These are phyloP conservation scores for Yponomeuta plumbellus DNA, from an alignment of 2,888 invertebrate species.

Conservation along the genomic window DNA sequence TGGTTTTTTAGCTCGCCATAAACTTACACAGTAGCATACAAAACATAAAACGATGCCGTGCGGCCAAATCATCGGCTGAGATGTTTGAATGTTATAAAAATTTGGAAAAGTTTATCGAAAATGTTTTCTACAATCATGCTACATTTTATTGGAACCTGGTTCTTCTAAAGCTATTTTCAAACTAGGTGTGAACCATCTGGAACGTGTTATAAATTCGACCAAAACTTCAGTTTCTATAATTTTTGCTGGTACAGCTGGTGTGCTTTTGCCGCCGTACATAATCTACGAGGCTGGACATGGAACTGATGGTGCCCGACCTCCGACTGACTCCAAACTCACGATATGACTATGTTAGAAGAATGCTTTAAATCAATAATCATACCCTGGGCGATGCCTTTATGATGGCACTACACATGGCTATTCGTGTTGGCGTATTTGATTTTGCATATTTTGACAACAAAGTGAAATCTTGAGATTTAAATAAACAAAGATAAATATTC, in stretches of 20 bases:
- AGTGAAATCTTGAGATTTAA: no score
- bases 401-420: no score
- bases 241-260: slow-evolving; percentile 41
- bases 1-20: slow-evolving; percentile 17
- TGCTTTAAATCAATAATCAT: slow-evolving; percentile 10
- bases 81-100: slow-evolving; percentile 23
- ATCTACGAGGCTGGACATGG: slow-evolving; percentile 30
- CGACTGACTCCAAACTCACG: neutral
- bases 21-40: slow-evolving; percentile 16
- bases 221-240: slow-evolving; percentile 36
- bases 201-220: slow-evolving; percentile 32
- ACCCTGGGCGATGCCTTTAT: slow-evolving; percentile 9
- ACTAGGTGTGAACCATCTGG: slow-evolving; percentile 37
- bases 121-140: slow-evolving; percentile 28
- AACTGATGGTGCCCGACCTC: slow-evolving; percentile 18
- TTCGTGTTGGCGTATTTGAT: no score
- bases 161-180: slow-evolving; percentile 29
- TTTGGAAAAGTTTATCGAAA: slow-evolving; percentile 24
- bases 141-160: slow-evolving; percentile 44
- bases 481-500: no score
- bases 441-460: no score
- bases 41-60: slow-evolving; percentile 18
- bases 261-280: slow-evolving; percentile 38
- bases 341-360: neutral
- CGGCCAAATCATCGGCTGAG: slow-evolving; percentile 16